Conservation (phyloP, 2,888 invertebrate genomes). For the Orthosia gracilis region DNA sequence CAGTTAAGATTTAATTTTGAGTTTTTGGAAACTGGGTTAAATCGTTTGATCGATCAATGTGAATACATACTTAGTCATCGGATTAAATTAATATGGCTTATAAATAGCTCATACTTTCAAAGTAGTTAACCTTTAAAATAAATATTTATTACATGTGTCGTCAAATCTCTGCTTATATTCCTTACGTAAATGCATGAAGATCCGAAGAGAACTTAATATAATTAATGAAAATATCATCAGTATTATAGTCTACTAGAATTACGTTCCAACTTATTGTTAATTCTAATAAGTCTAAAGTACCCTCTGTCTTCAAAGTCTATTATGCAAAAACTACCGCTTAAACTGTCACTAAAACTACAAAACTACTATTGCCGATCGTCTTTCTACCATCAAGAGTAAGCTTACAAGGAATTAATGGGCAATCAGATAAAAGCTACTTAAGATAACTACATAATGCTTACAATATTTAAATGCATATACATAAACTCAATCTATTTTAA, state of each 20-base stretch:
- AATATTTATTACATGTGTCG: not conserved
- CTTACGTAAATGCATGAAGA: not conserved
- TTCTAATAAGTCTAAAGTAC: conserved; percentile 36
- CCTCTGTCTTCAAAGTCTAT: conserved; percentile 29
- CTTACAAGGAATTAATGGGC: conserved; percentile 53
- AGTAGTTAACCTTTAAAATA: conserved; percentile 7
- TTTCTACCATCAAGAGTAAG: conserved; percentile 42
- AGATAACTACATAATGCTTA: conserved; percentile 44
- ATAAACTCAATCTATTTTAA: conserved; percentile 42
- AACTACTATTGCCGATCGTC: conserved; percentile 42
- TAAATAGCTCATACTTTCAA: conserved; percentile 17
- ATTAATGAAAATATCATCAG: conserved; percentile 11
- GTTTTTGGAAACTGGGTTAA: conserved; percentile 20
- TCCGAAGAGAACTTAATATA: not conserved
- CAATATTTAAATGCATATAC: conserved; percentile 51
- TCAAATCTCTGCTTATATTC: not conserved
- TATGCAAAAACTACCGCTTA: conserved; percentile 45
- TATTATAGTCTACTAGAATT: conserved; percentile 4
- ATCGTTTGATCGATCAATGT: conserved; percentile 14
- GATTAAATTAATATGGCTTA: conserved; percentile 22
- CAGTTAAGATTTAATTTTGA: not conserved
- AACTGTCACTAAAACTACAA: conserved; percentile 39
- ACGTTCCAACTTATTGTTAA: conserved; percentile 30
- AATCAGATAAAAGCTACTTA: conserved; percentile 57
- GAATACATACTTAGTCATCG: conserved; percentile 6